Conservation (phyloP, 2,113 vertebrate genomes). For the Hyperopisus bebe region DNA sequence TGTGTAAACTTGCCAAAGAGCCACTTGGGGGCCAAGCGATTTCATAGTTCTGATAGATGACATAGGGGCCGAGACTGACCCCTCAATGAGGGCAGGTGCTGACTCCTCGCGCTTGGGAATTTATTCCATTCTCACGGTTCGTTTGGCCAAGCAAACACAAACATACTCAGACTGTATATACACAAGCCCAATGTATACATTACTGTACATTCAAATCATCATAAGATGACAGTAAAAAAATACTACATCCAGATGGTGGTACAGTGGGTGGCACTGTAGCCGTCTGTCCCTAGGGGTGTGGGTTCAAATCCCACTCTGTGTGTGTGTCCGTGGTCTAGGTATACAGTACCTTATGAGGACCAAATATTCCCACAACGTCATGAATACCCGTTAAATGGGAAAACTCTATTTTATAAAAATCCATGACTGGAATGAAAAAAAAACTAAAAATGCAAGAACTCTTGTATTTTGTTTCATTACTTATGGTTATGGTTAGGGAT, state of each 20-base stretch:
- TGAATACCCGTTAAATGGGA: too few species aligned
- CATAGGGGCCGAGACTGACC: conserved; percentile 43
- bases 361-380: too few species aligned
- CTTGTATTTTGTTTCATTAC: too few species aligned
- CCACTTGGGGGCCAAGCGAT: conserved; percentile 45
- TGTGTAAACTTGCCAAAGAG: conserved; percentile 58
- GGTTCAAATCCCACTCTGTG: neutral
- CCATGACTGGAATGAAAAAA: too few species aligned
- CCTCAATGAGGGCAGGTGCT: conserved; percentile 14
- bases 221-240: neutral
- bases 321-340: too few species aligned
- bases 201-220: neutral
- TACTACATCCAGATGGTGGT: neutral
- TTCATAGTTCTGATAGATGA: conserved; percentile 46
- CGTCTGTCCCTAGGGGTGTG: neutral
- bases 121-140: neutral
- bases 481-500: too few species aligned
- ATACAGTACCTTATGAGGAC: too few species aligned
- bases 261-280: neutral
- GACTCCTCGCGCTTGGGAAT: neutral
- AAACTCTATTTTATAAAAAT: too few species aligned
- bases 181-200: neutral
- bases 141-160: neutral
- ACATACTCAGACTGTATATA: neutral
- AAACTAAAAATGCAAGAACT: too few species aligned